phyloP scores from a whole-genome alignment of 2,797 vertebrate species.

The Thamnophis elegans region DNA sequence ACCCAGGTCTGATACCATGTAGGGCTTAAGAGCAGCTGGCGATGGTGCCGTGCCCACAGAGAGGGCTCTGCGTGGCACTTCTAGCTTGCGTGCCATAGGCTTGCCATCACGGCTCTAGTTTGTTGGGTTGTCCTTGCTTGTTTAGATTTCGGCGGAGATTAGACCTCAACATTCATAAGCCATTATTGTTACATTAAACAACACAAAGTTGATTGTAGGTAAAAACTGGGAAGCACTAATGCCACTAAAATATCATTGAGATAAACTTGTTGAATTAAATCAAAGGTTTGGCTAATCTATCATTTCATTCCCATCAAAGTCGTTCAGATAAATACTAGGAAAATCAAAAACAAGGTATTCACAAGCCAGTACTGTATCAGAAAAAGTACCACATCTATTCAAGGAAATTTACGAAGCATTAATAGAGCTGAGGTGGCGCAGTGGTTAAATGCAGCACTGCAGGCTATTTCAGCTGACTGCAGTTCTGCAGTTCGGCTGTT shows the following conservation, averaged over 20 bases:
- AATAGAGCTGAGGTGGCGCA: no score
- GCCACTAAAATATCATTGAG: neutral
- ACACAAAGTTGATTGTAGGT: neutral
- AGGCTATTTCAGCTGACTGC: no score
- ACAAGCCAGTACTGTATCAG: neutral
- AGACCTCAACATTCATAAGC: neutral
- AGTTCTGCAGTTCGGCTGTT: no score
- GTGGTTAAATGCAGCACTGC: no score
- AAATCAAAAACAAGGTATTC: neutral
- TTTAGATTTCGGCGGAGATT: neutral
- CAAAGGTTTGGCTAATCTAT: neutral
- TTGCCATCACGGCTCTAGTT: neutral
- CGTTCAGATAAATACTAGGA: neutral
- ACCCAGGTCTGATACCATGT: no score
- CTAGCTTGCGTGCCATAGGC: no score
- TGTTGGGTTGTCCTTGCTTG: neutral
- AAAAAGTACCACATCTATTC: neutral
- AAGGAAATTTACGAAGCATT: neutral
- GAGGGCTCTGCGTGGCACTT: no score
- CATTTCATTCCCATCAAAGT: neutral
- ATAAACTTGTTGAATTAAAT: neutral
- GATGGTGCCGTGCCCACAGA: no score
- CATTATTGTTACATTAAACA: neutral
- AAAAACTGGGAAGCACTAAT: neutral
- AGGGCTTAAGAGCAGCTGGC: no score